A percentile compares a stretch with the other conserved stretches of the same genome.
phyloP scores from a whole-genome alignment of 2,888 invertebrate species.

The Nemapogon koenigi region DNA sequence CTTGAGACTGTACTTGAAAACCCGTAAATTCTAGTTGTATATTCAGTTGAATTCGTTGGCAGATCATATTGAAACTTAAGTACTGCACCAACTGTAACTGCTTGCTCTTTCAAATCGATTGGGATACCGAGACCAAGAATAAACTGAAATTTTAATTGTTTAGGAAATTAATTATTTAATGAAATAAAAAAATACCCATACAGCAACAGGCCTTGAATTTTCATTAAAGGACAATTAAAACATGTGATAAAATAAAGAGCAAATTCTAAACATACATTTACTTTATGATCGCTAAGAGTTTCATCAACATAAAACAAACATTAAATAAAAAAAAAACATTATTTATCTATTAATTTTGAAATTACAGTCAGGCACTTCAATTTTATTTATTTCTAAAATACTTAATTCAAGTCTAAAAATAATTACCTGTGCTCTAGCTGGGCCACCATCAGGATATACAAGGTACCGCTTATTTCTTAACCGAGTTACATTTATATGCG shows the following conservation, averaged over 20 bases:
- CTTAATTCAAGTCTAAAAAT: constrained; percentile 12
- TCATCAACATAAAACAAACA: too few species aligned
- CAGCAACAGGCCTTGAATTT: too few species aligned
- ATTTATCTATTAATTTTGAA: neutral
- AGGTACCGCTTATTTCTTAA: constrained; percentile 38
- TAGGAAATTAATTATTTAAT: neutral
- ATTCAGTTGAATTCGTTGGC: constrained; percentile 68
- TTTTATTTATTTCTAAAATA: neutral
- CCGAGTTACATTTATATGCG: neutral
- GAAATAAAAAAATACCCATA: too few species aligned
- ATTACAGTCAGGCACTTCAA: neutral
- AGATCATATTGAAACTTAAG: constrained; percentile 72
- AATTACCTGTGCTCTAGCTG: constrained; percentile 66
- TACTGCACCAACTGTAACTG: constrained; percentile 70
- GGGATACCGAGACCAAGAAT: constrained; percentile 73
- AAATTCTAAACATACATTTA: too few species aligned
- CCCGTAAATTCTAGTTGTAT: constrained; percentile 57
- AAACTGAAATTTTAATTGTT: constrained; percentile 68
- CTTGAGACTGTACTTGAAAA: constrained; percentile 46
- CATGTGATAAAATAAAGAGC: too few species aligned
- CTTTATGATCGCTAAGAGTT: too few species aligned
- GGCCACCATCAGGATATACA: constrained; percentile 65
- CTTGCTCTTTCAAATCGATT: constrained; percentile 66
- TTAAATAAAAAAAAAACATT: neutral
- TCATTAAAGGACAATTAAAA: neutral